A percentile compares a stretch with the other conserved stretches of the same genome.
Evolutionary conservation across 2,888 invertebrate species (phyloP).

Genomic region (Tipula helvola): DNA sequence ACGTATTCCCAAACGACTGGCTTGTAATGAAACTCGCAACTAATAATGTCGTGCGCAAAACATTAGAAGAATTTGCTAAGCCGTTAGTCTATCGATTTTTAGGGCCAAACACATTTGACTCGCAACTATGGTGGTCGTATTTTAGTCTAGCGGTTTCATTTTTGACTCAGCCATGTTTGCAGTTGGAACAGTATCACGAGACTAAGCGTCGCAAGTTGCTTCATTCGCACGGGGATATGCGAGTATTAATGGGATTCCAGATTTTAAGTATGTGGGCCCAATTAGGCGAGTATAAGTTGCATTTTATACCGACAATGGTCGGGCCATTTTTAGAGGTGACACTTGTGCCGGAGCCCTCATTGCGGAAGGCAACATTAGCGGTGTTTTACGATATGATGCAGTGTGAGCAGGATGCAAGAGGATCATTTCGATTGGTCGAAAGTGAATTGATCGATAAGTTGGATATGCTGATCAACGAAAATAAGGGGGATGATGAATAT

Average conservation of each 20-base stretch:
- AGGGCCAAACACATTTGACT: constrained; percentile 61
- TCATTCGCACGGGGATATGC: constrained; percentile 77
- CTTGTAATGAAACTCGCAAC: constrained; percentile 77
- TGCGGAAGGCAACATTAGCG: constrained; percentile 79
- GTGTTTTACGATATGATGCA: constrained; percentile 95
- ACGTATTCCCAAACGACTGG: constrained; percentile 75
- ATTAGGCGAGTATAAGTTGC: constrained; percentile 73
- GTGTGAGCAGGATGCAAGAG: constrained; percentile 63
- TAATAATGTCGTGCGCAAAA: constrained; percentile 72
- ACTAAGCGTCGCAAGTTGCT: constrained; percentile 65
- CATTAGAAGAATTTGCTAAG: constrained; percentile 78
- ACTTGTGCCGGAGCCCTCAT: constrained; percentile 70
- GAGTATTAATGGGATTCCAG: constrained; percentile 84
- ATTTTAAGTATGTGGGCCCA: constrained; percentile 87
- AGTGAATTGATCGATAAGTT: constrained; percentile 88
- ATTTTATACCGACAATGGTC: constrained; percentile 85
- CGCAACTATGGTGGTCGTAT: constrained; percentile 63
- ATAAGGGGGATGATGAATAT: constrained; percentile 90
- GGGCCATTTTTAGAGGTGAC: constrained; percentile 90
- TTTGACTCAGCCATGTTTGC: constrained; percentile 66
- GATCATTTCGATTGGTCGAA: constrained; percentile 83
- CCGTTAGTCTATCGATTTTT: constrained; percentile 75
- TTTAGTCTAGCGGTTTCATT: constrained; percentile 70
- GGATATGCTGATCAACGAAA: constrained; percentile 83
- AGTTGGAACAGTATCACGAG: constrained; percentile 70